Evolutionary conservation across 2,113 vertebrate genomes (phyloP).

Genomic region (Typhlomys cinereus): DNA sequence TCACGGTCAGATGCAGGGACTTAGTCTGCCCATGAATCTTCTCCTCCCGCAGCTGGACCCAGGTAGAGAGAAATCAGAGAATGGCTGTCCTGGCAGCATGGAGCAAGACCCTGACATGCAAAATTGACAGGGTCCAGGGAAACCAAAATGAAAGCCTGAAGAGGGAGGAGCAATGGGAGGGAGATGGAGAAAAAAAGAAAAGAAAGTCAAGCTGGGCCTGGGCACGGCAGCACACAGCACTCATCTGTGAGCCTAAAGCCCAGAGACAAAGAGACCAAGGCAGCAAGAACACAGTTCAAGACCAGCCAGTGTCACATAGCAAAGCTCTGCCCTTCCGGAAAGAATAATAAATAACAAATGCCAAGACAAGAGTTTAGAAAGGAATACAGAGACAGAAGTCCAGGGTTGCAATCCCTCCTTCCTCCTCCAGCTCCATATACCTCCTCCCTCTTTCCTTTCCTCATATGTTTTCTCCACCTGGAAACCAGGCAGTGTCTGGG

Average conservation of each 20-base stretch:
- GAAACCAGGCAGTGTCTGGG: no score
- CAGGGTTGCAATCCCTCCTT: neutral
- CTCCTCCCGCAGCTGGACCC: neutral
- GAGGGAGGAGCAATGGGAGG: neutral
- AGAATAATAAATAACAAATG: neutral
- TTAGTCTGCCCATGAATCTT: accelerated
- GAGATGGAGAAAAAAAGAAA: neutral
- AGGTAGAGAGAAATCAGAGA: neutral
- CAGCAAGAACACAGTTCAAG: neutral
- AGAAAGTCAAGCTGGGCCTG: neutral
- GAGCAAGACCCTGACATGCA: no score
- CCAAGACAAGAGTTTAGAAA: neutral
- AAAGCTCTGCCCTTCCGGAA: neutral
- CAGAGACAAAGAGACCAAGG: neutral
- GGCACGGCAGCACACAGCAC: neutral
- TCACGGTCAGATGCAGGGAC: accelerated
- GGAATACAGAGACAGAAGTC: neutral
- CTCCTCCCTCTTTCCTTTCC: accelerated
- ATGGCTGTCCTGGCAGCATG: accelerated
- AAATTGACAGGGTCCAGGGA: accelerated
- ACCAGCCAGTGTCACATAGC: neutral
- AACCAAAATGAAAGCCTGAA: no score
- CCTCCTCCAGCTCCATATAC: neutral
- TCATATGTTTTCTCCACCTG: neutral
- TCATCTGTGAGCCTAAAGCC: accelerated